phyloP scores from a whole-genome alignment of 2,797 vertebrate genomes.

The Eurystomus glaucurus region DNA sequence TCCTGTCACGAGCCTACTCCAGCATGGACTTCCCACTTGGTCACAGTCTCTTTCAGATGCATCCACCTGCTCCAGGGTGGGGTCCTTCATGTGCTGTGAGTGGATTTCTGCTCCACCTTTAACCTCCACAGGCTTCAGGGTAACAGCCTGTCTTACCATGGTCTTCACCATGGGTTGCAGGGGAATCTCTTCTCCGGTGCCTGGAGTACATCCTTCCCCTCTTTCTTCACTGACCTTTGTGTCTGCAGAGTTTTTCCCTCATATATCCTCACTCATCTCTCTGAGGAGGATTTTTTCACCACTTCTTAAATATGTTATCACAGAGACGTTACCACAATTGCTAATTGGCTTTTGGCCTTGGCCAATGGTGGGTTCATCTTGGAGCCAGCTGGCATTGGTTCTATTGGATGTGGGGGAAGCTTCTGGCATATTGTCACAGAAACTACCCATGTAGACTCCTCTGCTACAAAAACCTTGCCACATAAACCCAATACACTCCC shows the following conservation, averaged over 20 bases:
- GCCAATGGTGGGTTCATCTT: rapidly evolving
- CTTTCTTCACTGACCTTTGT: background rate
- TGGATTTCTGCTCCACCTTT: no score
- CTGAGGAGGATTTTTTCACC: rapidly evolving
- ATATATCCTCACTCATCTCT: background rate
- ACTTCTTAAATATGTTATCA: background rate
- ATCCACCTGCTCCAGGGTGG: background rate
- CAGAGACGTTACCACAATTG: rapidly evolving
- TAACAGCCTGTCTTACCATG: background rate
- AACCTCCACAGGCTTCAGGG: background rate
- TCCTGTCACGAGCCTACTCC: background rate
- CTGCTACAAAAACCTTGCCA: background rate
- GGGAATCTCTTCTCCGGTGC: background rate
- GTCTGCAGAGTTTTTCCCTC: background rate
- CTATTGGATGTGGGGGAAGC: background rate
- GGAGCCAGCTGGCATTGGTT: background rate
- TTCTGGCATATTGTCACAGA: background rate
- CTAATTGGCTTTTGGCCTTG: background rate
- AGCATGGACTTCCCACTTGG: background rate
- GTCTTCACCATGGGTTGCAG: background rate
- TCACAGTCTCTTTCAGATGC: background rate
- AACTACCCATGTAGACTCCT: background rate
- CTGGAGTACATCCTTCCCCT: background rate
- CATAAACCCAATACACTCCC: background rate
- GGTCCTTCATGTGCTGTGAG: background rate